A percentile compares a stretch with the other conserved stretches of the same genome.
Conservation (phyloP, 30 jellyfish, hydroid and myxozoan genomes). For the Turritopsis dohrnii region DNA sequence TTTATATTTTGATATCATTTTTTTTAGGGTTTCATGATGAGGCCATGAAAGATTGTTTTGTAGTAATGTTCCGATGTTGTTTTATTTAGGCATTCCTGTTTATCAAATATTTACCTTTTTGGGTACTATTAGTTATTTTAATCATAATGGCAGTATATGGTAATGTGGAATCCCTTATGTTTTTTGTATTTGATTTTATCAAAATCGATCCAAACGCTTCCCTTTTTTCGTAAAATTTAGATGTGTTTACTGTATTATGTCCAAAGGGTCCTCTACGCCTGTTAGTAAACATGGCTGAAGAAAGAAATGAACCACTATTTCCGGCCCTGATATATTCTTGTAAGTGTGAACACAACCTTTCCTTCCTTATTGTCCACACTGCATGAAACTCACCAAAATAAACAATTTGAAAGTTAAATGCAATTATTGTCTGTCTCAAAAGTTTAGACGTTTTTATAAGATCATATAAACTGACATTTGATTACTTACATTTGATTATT, state of each 20-base stretch:
- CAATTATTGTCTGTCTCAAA: no score
- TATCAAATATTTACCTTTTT: constrained; percentile 93
- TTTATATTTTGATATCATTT: no score
- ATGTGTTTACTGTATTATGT: constrained; percentile 90
- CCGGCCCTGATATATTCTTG: constrained; percentile 96
- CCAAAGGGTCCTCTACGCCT: constrained; percentile 97
- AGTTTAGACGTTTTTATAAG: no score
- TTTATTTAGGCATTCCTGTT: constrained; percentile 75
- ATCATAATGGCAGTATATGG: constrained; percentile 91
- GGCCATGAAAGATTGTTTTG: background rate
- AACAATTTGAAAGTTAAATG: no score
- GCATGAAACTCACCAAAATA: no score
- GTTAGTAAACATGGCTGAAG: constrained; percentile 89
- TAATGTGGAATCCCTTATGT: constrained; percentile 21
- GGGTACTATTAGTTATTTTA: constrained; percentile 95
- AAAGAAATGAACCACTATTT: constrained; percentile 92
- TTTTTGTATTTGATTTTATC: no score
- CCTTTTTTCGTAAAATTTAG: constrained; percentile 35
- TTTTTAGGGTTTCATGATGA: background rate
- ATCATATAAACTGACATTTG: no score
- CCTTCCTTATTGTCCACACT: background rate
- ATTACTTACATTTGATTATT: no score
- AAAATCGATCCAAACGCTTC: no score
- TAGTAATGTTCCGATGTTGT: background rate
- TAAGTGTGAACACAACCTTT: constrained; percentile 24